Conservation (phyloP, 2,113 vertebrate genomes). For the Callipepla squamata region DNA sequence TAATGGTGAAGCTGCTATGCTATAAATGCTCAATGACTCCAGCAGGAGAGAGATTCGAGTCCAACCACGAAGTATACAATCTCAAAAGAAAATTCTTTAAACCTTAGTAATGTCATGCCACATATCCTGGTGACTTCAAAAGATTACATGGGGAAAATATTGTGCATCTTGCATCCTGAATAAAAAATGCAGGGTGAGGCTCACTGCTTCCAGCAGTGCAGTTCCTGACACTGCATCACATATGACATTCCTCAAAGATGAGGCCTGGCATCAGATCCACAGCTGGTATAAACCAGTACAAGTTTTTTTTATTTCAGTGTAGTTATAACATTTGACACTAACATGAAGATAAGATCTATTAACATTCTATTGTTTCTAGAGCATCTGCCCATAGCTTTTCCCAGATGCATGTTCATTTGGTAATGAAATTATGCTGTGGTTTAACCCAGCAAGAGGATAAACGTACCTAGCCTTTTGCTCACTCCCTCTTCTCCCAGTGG, state of each 20-base stretch:
- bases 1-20: neutral
- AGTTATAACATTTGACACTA: neutral
- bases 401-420: neutral
- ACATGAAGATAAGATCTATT: conserved; percentile 2
- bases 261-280: neutral
- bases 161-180: neutral
- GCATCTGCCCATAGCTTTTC: neutral
- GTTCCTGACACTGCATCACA: neutral
- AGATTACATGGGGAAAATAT: neutral
- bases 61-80: neutral
- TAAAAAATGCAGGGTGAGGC: neutral
- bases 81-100: neutral
- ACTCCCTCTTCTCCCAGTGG: neutral
- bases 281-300: neutral
- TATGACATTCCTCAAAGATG: neutral
- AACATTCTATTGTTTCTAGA: conserved; percentile 12
- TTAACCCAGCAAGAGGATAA: neutral
- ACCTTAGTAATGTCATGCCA: neutral
- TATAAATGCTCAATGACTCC: neutral
- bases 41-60: neutral
- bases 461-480: neutral
- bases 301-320: neutral
- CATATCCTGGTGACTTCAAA: neutral
- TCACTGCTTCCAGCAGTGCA: neutral
- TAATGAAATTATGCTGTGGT: neutral